Base-by-base conservation (phyloP, 2,888 invertebrate genomes). In the Limnephilus lunatus region DNA sequence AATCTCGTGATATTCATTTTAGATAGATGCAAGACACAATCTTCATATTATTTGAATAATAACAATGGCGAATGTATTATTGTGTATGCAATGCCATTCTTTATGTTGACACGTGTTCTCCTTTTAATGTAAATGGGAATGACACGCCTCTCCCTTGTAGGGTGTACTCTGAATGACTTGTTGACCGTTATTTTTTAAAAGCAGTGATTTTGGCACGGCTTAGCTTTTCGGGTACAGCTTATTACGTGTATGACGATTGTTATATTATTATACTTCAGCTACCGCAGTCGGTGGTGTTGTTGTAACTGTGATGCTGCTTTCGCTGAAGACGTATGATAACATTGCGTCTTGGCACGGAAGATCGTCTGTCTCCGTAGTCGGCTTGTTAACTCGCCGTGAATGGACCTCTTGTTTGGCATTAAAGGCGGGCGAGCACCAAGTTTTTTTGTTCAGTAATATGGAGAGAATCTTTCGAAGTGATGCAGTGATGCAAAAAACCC, bases 251-350 rank as follows among this genome's bases (percentile, higher is more conserved):
- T n/a, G 68, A 68, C 25, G 68, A 68, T n/a, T 68, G 68, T 68
- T 68, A n/a, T 68, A 68, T 68, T 68, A 68, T 68, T 68, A 68
- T n/a, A 68, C 68, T n/a, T 68, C 68, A 68, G 25, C 68, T n/a
- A 68, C 68, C 53, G 25, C 25, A 25, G 68, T 25, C 68, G 19
- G 68, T 68, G 68, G 68, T 25, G 25, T n/a, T 68, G 68, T 9
- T 68, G 68, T 68, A 68, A 68, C 9, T n/a, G 68, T n/a, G 68
- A 68, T 68, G 68, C 68, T 68, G 68, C 68, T 68, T 68, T 68
- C 68, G 68, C n/a, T n/a, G 68, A 68, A 68, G 68, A 68, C 68
- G 68, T 68, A 68, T 68, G 68, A 68, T 68, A 68, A 68, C 68
- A 25, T 25, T 25, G 53, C 53, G 2, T 68, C n/a, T 68, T 68